A percentile compares a stretch with the other conserved stretches of the same genome.
Conservation (phyloP, 2,113 vertebrate species). For the Pimephales promelas region DNA sequence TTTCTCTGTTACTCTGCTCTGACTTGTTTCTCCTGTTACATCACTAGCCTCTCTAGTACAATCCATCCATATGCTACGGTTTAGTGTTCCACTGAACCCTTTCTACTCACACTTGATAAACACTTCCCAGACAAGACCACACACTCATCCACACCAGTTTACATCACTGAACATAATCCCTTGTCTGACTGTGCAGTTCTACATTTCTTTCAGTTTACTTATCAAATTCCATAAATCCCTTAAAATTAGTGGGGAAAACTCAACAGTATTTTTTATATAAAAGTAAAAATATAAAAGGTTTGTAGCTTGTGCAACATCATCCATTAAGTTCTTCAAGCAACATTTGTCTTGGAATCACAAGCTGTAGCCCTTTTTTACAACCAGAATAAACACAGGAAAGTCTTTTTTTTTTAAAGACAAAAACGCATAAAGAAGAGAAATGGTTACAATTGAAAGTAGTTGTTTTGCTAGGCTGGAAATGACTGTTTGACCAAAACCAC, state of each 20-base stretch:
- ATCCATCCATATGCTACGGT: slow-evolving; percentile 6
- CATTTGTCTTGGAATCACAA: slow-evolving; percentile 17
- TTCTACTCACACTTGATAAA: slow-evolving; percentile 9
- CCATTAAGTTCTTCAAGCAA: not conserved
- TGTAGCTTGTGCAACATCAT: slow-evolving; percentile 1
- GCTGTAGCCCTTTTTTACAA: not conserved
- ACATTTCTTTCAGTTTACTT: not conserved
- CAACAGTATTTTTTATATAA: not conserved
- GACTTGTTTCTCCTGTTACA: slow-evolving; percentile 36
- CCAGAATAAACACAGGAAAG: slow-evolving; percentile 7
- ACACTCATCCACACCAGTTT: not conserved
- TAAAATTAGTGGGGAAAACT: no score
- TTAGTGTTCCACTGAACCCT: slow-evolving; percentile 17
- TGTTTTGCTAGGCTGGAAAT: not conserved
- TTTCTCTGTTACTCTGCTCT: slow-evolving; percentile 30
- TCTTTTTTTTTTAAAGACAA: not conserved
- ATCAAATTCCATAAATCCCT: not conserved
- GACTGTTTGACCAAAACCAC: not conserved
- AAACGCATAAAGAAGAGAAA: not conserved
- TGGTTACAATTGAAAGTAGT: not conserved
- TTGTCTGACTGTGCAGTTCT: not conserved
- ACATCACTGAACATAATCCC: not conserved
- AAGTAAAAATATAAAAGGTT: not conserved
- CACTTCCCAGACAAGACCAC: slow-evolving; percentile 16
- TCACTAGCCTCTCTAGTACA: slow-evolving; percentile 15